phyloP scores from a whole-genome alignment of 2,888 invertebrate species.

The Byasa hedistus region DNA sequence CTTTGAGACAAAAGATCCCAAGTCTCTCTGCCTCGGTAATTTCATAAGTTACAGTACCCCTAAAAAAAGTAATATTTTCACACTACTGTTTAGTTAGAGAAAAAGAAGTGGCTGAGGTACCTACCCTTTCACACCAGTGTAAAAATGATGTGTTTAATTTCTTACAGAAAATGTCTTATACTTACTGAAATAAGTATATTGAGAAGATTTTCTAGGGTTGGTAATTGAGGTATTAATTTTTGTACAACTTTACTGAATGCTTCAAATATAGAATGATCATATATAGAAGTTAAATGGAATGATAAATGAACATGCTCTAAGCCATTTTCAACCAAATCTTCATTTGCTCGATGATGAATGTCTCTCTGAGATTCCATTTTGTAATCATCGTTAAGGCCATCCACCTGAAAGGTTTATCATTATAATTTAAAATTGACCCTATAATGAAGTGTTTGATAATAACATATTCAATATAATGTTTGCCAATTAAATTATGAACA shows the following conservation, averaged over 20 bases:
- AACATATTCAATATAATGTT: not conserved
- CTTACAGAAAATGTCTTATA: constrained; percentile 36
- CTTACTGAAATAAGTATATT: constrained; percentile 98
- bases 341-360: constrained; percentile 97
- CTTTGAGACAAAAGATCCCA: too few relatives aligned
- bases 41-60: too few relatives aligned
- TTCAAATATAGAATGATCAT: constrained; percentile 99
- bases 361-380: constrained; percentile 99
- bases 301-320: constrained; percentile 93
- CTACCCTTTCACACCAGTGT: too few relatives aligned
- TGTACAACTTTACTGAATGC: constrained; percentile 99
- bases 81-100: too few relatives aligned
- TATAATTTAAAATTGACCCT: not conserved
- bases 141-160: not conserved
- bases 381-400: constrained; percentile 98
- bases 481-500: not conserved
- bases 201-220: constrained; percentile 97
- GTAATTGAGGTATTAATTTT: constrained; percentile 97
- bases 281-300: constrained; percentile 98
- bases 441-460: not conserved
- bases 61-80: too few relatives aligned
- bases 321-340: constrained; percentile 94
- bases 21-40: too few relatives aligned
- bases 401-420: constrained; percentile 82
- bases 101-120: too few relatives aligned